Conservation (phyloP, 1,140 invertebrate species). For the Acyrthosiphon pisum region DNA sequence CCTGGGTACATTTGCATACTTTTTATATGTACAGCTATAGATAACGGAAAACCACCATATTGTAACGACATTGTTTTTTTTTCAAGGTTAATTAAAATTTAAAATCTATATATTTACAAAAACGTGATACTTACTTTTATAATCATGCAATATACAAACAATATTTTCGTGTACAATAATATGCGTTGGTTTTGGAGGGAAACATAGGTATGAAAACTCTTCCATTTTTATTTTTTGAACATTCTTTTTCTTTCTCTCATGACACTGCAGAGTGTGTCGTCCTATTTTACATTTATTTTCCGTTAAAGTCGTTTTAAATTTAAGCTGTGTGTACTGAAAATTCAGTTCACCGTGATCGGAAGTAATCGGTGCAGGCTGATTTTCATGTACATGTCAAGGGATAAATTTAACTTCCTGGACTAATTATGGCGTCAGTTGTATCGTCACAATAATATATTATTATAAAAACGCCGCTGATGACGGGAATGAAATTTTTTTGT, state of each 20-base stretch:
- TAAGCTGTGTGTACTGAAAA: not conserved
- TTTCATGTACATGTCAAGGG: not conserved
- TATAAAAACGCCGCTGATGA: not conserved
- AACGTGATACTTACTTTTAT: not conserved
- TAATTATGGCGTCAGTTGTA: not conserved
- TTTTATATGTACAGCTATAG: too few species aligned
- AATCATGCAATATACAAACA: not conserved
- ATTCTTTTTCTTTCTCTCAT: not conserved
- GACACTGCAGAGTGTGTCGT: not conserved
- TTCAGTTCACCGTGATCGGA: not conserved
- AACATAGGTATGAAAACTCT: not conserved
- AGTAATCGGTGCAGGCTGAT: not conserved
- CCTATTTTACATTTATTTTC: not conserved
- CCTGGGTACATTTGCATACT: too few species aligned
- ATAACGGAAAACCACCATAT: not conserved
- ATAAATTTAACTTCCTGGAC: not conserved
- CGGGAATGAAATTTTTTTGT: not conserved
- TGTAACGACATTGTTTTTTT: not conserved
- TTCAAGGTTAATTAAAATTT: too few species aligned
- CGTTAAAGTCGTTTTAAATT: not conserved
- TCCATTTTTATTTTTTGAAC: not conserved
- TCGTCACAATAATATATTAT: too few species aligned
- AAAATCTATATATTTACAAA: not conserved
- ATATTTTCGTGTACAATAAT: not conserved
- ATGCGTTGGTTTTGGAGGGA: not conserved